phyloP scores from a whole-genome alignment of 2,113 vertebrate genomes.

The Mesitornis unicolor region DNA sequence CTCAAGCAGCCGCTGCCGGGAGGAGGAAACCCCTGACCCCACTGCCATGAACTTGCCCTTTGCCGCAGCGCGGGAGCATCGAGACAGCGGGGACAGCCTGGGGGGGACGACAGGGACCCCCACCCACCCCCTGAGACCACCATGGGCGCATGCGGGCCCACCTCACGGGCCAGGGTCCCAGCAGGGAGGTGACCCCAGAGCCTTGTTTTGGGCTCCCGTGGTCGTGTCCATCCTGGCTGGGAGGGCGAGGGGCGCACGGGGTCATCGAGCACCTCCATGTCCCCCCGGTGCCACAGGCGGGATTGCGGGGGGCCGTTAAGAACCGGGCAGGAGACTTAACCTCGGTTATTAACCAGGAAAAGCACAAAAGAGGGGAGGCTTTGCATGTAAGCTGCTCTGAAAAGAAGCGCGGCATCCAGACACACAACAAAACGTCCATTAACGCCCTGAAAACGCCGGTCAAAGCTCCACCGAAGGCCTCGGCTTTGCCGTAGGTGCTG shows the following conservation, averaged over 20 bases:
- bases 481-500: too few relatives aligned
- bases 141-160: too few relatives aligned
- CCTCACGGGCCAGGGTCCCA: not conserved
- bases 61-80: fast-evolving
- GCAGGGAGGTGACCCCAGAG: not conserved
- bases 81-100: too few relatives aligned
- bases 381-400: conserved; percentile 36
- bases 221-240: too few relatives aligned
- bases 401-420: not conserved
- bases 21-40: fast-evolving
- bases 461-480: not conserved
- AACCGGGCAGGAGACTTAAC: not conserved
- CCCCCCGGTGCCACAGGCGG: not conserved
- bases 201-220: not conserved
- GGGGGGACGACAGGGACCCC: too few relatives aligned
- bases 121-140: not conserved
- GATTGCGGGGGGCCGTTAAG: not conserved
- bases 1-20: not conserved
- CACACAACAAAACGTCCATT: not conserved
- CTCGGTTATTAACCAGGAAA: conserved; percentile 22
- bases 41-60: not conserved
- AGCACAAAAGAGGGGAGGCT: not conserved
- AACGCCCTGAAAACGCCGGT: not conserved
- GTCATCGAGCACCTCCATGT: not conserved
- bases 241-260: fast-evolving